Conservation (phyloP, 2,888 invertebrate genomes). For the Tenthredo livida region DNA sequence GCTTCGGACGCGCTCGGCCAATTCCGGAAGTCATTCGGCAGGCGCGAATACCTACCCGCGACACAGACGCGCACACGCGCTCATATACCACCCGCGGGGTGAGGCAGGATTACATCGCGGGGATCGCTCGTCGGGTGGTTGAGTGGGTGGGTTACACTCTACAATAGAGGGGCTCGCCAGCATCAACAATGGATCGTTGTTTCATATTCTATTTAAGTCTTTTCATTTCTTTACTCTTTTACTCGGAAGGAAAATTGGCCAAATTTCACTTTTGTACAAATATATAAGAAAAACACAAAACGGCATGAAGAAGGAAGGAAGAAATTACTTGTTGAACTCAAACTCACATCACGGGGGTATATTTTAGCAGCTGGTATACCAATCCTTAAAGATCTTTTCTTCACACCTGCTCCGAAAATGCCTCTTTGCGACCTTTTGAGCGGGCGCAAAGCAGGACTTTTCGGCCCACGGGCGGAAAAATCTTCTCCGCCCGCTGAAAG, state of each 20-base stretch:
- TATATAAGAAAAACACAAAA: background rate
- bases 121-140: conserved; percentile 47
- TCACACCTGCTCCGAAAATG: too few species aligned
- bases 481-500: too few species aligned
- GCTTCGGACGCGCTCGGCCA: conserved; percentile 70
- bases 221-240: conserved; percentile 36
- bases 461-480: too few species aligned
- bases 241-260: background rate
- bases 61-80: conserved; percentile 56
- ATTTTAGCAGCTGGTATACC: background rate
- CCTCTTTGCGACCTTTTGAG: too few species aligned
- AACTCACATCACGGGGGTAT: background rate
- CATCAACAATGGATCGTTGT: conserved; percentile 65
- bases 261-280: background rate
- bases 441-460: too few species aligned
- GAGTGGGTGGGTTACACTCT: conserved; percentile 51
- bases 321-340: background rate
- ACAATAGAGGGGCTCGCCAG: conserved; percentile 56
- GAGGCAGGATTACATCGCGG: conserved; percentile 65
- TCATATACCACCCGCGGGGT: conserved; percentile 52
- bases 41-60: conserved; percentile 7
- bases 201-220: conserved; percentile 66
- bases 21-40: conserved; percentile 53
- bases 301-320: background rate
- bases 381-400: too few species aligned